Conservation (phyloP, 1,140 invertebrate species). For the Armadillidium nasatum region DNA sequence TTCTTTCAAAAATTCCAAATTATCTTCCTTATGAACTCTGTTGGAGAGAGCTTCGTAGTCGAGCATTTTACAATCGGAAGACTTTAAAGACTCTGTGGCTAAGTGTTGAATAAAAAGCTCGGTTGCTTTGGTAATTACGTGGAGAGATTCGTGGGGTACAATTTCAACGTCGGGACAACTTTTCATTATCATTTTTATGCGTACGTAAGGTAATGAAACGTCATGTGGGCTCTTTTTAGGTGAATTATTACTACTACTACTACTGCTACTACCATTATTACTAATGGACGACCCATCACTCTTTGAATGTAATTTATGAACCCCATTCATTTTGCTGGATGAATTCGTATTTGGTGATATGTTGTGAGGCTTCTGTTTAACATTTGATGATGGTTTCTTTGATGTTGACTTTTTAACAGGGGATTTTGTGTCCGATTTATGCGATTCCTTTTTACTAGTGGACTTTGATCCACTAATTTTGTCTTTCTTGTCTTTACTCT, state of each 20-base stretch:
- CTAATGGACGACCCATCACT: no score
- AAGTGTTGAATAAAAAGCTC: conserved; percentile 41
- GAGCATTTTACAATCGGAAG: background rate
- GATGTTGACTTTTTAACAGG: background rate
- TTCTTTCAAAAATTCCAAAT: conserved; percentile 40
- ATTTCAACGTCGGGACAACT: conserved; percentile 43
- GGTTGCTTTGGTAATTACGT: conserved; percentile 37
- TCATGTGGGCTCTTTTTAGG: no score
- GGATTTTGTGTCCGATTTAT: background rate
- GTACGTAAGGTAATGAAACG: conserved; percentile 30
- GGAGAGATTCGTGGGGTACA: conserved; percentile 36
- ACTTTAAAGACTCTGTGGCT: conserved; percentile 22
- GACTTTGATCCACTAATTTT: background rate
- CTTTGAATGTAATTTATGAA: no score
- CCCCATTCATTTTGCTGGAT: no score
- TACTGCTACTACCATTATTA: no score
- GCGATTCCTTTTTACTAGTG: background rate
- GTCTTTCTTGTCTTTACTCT: background rate
- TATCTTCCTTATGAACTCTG: conserved; percentile 23
- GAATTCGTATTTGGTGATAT: no score
- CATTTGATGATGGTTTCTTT: background rate
- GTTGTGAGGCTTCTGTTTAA: no score
- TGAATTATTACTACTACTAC: no score
- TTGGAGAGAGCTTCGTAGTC: conserved; percentile 36
- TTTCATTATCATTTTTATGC: conserved; percentile 45